phyloP scores from a whole-genome alignment of 2,888 invertebrate genomes.

The Lasioglossum oenotherae region DNA sequence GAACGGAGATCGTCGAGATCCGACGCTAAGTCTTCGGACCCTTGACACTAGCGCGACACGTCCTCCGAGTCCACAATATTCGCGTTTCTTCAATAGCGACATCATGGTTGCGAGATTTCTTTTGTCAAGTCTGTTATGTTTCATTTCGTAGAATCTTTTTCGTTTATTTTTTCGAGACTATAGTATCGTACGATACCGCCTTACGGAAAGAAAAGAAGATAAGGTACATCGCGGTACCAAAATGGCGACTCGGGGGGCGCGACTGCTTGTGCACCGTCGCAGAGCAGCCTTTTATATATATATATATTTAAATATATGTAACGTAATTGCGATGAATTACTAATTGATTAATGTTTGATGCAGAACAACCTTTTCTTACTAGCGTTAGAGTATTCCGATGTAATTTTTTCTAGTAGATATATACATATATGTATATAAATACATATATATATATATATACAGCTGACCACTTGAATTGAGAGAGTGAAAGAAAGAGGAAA shows the following conservation, averaged over 20 bases:
- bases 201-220: background rate
- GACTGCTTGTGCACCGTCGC: conserved; percentile 65
- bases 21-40: conserved; percentile 66
- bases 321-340: conserved; percentile 61
- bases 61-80: conserved; percentile 60
- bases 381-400: conserved; percentile 66
- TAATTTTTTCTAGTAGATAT: conserved; percentile 69
- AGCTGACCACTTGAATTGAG: conserved; percentile 61
- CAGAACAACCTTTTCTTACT: conserved; percentile 55
- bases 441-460: conserved; percentile 13
- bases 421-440: background rate
- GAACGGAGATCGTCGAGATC: conserved; percentile 47
- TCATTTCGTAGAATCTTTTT: background rate
- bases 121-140: background rate
- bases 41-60: conserved; percentile 55
- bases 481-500: conserved; percentile 29
- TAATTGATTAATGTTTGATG: conserved; percentile 65
- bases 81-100: background rate
- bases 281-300: conserved; percentile 65
- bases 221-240: background rate
- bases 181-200: conserved; percentile 43
- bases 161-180: background rate
- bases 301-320: conserved; percentile 53
- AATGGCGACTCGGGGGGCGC: conserved; percentile 65
- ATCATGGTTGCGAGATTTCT: background rate